phyloP scores from a whole-genome alignment of 2,113 vertebrate genomes.

The Mus spicilegus region DNA sequence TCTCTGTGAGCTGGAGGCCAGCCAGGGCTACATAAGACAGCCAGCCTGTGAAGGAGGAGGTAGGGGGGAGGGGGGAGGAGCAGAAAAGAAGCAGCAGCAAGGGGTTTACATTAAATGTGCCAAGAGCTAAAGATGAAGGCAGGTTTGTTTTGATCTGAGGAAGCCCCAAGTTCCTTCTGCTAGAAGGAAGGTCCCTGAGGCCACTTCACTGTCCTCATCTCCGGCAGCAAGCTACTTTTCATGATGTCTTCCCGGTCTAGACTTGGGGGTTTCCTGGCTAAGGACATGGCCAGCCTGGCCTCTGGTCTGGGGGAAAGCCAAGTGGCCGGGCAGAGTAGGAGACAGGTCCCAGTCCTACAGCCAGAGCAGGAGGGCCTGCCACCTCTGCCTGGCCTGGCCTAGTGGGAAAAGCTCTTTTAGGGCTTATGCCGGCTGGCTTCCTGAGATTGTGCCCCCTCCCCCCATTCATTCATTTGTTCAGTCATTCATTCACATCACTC shows the following conservation, averaged over 20 bases:
- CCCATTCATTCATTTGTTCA: not conserved
- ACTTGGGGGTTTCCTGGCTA: slow-evolving; percentile 58
- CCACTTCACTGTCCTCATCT: too few relatives aligned
- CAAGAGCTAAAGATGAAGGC: not conserved
- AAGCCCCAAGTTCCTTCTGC: not conserved
- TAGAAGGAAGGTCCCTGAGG: not conserved
- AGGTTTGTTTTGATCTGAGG: not conserved
- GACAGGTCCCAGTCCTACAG: not conserved
- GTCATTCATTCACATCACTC: not conserved
- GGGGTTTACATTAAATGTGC: not conserved
- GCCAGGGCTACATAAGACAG: not conserved
- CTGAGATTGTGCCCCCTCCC: not conserved
- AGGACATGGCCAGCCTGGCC: not conserved
- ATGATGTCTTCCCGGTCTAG: not conserved
- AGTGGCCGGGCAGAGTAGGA: not conserved
- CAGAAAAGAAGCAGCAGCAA: not conserved
- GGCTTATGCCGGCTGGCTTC: rapidly evolving
- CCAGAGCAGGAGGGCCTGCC: not conserved
- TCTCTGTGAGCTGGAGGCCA: not conserved
- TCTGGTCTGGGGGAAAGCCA: not conserved
- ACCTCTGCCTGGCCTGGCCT: not conserved
- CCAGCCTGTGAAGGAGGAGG: not conserved
- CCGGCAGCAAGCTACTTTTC: not conserved
- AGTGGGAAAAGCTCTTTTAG: not conserved
- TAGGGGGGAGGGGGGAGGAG: too few relatives aligned